Percentiles rank a stretch among this genome's conserved stretches.
Evolutionary conservation across 2,113 vertebrate genomes (phyloP).

Genomic region (Nycticorax nycticorax): DNA sequence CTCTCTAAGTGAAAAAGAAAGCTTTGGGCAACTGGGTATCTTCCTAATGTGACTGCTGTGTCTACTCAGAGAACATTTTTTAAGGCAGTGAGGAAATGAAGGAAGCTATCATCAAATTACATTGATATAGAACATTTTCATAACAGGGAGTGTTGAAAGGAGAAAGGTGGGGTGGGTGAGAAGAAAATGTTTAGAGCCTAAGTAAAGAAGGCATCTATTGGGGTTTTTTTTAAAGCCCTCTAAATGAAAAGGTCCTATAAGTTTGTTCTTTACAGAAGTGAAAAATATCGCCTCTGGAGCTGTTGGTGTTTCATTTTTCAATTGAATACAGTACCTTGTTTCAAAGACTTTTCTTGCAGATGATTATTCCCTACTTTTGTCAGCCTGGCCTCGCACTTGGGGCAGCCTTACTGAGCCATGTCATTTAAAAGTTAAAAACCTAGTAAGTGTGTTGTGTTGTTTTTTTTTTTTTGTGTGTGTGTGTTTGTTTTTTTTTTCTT

Average conservation of each 20-base stretch:
- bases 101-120: background rate
- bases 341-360: slow-evolving; percentile 60
- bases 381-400: slow-evolving; percentile 4
- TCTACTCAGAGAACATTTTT: background rate
- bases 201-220: background rate
- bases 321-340: slow-evolving; percentile 27
- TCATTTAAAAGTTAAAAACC: slow-evolving; percentile 67
- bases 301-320: slow-evolving; percentile 60
- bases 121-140: background rate
- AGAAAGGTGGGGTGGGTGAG: background rate
- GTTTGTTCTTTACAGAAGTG: slow-evolving; percentile 39
- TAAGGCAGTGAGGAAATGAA: background rate
- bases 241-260: slow-evolving; percentile 43
- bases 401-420: slow-evolving; percentile 22
- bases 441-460: background rate
- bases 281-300: slow-evolving; percentile 32
- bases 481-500: background rate
- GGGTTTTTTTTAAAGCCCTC: background rate
- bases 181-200: background rate
- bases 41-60: background rate
- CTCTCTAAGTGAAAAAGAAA: slow-evolving; percentile 2
- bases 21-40: background rate
- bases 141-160: background rate
- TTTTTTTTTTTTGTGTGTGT: too few species aligned
- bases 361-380: slow-evolving; percentile 47